Percentiles rank a stretch among this genome's conserved stretches.
These are phyloP conservation scores for Atrina japonica DNA, from an alignment of 2,888 invertebrate species.

Conservation along the genomic window DNA sequence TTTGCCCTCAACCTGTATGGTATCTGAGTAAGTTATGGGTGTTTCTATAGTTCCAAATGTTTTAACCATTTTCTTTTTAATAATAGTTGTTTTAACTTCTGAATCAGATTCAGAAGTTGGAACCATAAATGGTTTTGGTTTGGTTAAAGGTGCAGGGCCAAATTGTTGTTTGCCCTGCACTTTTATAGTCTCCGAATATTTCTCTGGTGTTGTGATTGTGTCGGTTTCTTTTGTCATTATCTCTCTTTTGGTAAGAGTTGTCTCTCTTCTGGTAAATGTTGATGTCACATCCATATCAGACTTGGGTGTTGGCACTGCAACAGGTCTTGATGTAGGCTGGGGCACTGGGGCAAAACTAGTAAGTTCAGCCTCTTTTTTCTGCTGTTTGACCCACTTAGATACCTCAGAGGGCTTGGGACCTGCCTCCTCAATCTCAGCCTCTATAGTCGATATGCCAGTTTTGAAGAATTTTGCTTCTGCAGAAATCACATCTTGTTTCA, in stretches of 20 bases:
- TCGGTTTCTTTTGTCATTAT: too few species aligned
- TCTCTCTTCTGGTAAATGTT: too few species aligned
- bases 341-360: neutral
- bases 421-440: conserved; percentile 11
- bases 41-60: neutral
- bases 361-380: conserved; percentile 18
- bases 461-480: conserved; percentile 19
- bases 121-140: neutral
- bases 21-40: too few species aligned
- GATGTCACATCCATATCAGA: conserved; percentile 1
- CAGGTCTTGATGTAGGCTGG: conserved; percentile 2
- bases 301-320: conserved; percentile 25
- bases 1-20: neutral
- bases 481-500: conserved; percentile 12
- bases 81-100: neutral
- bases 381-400: conserved; percentile 11
- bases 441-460: conserved; percentile 1
- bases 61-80: neutral
- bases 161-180: neutral
- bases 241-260: too few species aligned
- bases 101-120: neutral
- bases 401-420: conserved; percentile 24
- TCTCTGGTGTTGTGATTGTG: too few species aligned
- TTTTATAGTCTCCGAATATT: too few species aligned
- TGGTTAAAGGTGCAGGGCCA: neutral